These are phyloP conservation scores for Poliocrania exsul DNA, from an alignment of 2,797 vertebrate species.

Conservation along the genomic window DNA sequence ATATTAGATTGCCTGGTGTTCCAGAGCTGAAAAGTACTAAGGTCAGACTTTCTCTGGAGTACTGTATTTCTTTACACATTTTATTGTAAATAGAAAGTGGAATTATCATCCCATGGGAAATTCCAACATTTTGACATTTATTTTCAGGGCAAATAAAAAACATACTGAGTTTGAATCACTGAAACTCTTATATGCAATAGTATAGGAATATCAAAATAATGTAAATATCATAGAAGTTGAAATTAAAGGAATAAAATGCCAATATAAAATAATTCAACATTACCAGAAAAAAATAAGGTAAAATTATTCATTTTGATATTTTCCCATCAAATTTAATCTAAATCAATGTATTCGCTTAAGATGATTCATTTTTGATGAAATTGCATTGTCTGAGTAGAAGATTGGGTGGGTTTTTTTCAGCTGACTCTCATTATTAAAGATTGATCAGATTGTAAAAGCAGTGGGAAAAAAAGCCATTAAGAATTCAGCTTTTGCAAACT, in stretches of 20 bases:
- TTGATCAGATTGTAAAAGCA: slow-evolving; percentile 19
- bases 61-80: background rate
- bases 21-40: background rate
- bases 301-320: slow-evolving; percentile 52
- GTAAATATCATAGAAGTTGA: slow-evolving; percentile 52
- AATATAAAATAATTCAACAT: slow-evolving; percentile 30
- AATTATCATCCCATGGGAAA: slow-evolving; percentile 19
- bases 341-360: slow-evolving; percentile 47
- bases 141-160: slow-evolving; percentile 53
- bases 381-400: slow-evolving; percentile 22
- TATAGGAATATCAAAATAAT: slow-evolving; percentile 38
- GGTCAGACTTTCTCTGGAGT: slow-evolving; percentile 19
- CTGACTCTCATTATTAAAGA: slow-evolving; percentile 45
- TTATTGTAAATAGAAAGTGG: slow-evolving; percentile 24
- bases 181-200: background rate
- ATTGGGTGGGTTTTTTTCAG: background rate
- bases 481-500: slow-evolving; percentile 19
- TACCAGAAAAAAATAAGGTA: slow-evolving; percentile 6
- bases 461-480: background rate
- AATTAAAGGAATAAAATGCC: slow-evolving; percentile 51
- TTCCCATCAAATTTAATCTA: slow-evolving; percentile 51
- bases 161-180: background rate
- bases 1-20: background rate
- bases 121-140: slow-evolving; percentile 57
- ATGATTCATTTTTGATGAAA: slow-evolving; percentile 44